A percentile compares a stretch with the other conserved stretches of the same genome.
Evolutionary conservation across 2,113 vertebrate species (phyloP).

Genomic region (Toxostoma redivivum): DNA sequence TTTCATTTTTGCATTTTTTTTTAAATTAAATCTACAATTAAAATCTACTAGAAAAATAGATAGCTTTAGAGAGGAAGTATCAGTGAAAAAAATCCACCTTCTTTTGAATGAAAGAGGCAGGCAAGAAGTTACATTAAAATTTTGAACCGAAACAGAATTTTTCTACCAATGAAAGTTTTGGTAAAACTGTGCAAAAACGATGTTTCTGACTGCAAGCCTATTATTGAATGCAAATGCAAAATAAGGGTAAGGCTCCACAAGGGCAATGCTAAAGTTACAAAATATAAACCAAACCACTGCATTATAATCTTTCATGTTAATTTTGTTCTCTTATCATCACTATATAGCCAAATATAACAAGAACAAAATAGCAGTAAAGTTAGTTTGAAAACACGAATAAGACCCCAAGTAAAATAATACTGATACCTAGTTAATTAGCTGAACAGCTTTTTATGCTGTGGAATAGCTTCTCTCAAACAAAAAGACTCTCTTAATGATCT

Average conservation of each 20-base stretch:
- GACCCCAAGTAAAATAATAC: slow-evolving; percentile 64
- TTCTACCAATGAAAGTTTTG: slow-evolving; percentile 47
- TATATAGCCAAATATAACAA: slow-evolving; percentile 56
- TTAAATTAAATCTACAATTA: slow-evolving; percentile 31
- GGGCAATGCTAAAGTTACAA: slow-evolving; percentile 43
- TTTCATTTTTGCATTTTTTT: neutral
- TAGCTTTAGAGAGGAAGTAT: neutral
- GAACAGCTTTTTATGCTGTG: slow-evolving; percentile 57
- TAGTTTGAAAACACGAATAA: slow-evolving; percentile 60
- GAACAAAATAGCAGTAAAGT: slow-evolving; percentile 57
- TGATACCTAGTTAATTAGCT: slow-evolving; percentile 65
- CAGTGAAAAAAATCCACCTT: neutral
- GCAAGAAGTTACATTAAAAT: slow-evolving; percentile 54
- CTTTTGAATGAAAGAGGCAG: slow-evolving; percentile 54
- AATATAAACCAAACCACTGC: slow-evolving; percentile 44
- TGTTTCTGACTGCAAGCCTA: slow-evolving; percentile 34
- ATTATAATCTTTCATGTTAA: slow-evolving; percentile 64
- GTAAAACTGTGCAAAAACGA: slow-evolving; percentile 62
- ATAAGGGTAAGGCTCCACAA: slow-evolving; percentile 40
- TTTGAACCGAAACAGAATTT: slow-evolving; percentile 66
- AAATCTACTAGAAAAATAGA: neutral
- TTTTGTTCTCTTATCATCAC: slow-evolving; percentile 63
- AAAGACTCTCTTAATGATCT: slow-evolving; percentile 63
- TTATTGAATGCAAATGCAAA: slow-evolving; percentile 55
- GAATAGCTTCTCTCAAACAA: slow-evolving; percentile 60